Evolutionary conservation across 2,888 invertebrate species (phyloP).

Genomic region (Iselma pallidipennis): DNA sequence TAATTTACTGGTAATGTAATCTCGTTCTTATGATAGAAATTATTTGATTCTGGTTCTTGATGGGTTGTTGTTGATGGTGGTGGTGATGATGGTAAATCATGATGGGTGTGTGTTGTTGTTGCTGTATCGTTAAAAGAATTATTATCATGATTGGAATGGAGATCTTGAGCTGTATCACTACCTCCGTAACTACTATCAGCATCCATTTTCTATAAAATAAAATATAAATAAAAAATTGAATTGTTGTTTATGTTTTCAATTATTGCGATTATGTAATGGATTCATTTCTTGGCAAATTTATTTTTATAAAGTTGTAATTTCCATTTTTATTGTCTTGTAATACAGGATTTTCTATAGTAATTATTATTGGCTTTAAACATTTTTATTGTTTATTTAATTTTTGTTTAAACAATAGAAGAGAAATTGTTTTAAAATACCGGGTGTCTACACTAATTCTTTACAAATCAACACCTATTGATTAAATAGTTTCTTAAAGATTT

Average conservation of each 20-base stretch:
- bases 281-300: no score
- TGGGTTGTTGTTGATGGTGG: conserved; percentile 34
- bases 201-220: conserved; percentile 46
- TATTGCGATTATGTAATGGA: no score
- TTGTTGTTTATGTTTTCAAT: background rate
- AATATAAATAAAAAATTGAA: conserved; percentile 2
- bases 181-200: conserved; percentile 56
- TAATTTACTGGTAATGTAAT: conserved; percentile 53
- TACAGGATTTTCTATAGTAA: no score
- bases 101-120: conserved; percentile 24
- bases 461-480: no score
- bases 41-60: conserved; percentile 40
- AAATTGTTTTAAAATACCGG: no score
- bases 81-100: conserved; percentile 4
- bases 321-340: no score
- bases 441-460: no score
- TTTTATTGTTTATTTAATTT: no score
- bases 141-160: conserved; percentile 41
- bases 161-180: conserved; percentile 55
- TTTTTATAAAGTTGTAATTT: no score
- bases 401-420: no score
- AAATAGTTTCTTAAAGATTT: no score
- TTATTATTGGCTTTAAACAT: no score
- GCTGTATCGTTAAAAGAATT: conserved; percentile 34
- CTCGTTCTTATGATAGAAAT: conserved; percentile 55